Evolutionary conservation across 2,113 vertebrate species (phyloP).

Genomic region (Xyliphius kryptos): DNA sequence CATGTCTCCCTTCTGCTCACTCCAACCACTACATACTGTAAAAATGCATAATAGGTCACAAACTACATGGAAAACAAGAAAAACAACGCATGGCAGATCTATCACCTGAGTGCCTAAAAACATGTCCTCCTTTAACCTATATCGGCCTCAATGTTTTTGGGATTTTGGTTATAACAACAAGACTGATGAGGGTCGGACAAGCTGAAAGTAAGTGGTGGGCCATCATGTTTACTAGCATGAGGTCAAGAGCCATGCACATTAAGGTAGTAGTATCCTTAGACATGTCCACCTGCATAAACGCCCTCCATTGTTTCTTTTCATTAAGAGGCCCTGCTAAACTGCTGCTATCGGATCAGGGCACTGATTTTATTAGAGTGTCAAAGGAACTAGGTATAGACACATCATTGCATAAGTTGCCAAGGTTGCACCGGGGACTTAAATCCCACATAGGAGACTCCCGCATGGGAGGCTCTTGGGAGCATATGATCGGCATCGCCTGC

Average conservation of each 20-base stretch:
- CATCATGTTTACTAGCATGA: slow-evolving; percentile 32
- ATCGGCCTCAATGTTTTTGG: too few species aligned
- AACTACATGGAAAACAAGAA: neutral
- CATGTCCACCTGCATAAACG: slow-evolving; percentile 21
- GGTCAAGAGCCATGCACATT: slow-evolving; percentile 21
- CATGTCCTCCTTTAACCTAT: too few species aligned
- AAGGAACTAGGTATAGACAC: slow-evolving; percentile 12
- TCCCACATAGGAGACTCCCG: too few species aligned
- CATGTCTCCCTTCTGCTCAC: too few species aligned
- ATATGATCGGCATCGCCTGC: too few species aligned
- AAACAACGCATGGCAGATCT: neutral
- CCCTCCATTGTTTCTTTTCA: slow-evolving; percentile 15
- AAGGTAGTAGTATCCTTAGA: slow-evolving; percentile 20
- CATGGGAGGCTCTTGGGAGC: too few species aligned
- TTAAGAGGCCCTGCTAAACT: slow-evolving; percentile 22
- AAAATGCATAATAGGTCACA: slow-evolving; percentile 1
- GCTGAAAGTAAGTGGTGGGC: slow-evolving; percentile 32
- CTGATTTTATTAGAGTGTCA: slow-evolving; percentile 23
- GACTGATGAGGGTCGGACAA: slow-evolving; percentile 27
- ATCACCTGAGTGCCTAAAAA: too few species aligned
- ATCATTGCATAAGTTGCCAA: slow-evolving; percentile 2
- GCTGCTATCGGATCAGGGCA: slow-evolving; percentile 15
- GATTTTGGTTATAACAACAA: too few species aligned
- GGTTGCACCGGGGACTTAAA: slow-evolving; percentile 25
- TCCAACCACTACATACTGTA: too few species aligned